Conservation (phyloP, 1,140 invertebrate species). For the Drosophila mojavensis region DNA sequence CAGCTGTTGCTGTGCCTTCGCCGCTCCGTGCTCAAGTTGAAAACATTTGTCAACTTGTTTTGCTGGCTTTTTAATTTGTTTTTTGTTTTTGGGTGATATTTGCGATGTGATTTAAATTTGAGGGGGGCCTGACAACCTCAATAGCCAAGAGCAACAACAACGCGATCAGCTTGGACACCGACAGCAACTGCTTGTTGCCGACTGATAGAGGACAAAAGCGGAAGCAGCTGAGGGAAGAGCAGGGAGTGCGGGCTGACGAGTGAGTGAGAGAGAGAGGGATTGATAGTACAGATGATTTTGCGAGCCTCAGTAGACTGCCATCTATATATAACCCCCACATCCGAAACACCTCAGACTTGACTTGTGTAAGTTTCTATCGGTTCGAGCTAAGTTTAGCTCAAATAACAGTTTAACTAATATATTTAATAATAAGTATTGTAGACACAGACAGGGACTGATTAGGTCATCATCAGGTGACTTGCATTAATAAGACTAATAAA, state of each 20-base stretch:
- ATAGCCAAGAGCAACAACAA: conserved; percentile 4
- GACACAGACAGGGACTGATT: no score
- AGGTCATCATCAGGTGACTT: no score
- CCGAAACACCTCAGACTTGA: background rate
- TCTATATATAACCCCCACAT: background rate
- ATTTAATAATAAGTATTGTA: no score
- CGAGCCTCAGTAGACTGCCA: background rate
- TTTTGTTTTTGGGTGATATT: conserved; percentile 12
- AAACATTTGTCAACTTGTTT: conserved; percentile 49
- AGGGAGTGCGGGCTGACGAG: background rate
- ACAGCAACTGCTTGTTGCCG: conserved; percentile 28
- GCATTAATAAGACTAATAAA: no score
- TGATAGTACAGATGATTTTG: background rate
- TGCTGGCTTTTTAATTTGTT: conserved; percentile 2
- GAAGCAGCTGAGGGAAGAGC: background rate
- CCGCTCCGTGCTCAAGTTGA: background rate
- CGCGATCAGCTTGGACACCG: background rate
- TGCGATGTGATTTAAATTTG: conserved; percentile 31
- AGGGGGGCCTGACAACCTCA: conserved; percentile 21
- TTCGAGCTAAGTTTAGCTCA: background rate
- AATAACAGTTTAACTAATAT: no score
- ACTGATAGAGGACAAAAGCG: conserved; percentile 1
- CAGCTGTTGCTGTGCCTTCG: conserved; percentile 27
- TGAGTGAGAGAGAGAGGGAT: no score
- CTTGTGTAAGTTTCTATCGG: background rate